Evolutionary conservation across 1,140 invertebrate genomes (phyloP).

Genomic region (Penaeus chinensis): DNA sequence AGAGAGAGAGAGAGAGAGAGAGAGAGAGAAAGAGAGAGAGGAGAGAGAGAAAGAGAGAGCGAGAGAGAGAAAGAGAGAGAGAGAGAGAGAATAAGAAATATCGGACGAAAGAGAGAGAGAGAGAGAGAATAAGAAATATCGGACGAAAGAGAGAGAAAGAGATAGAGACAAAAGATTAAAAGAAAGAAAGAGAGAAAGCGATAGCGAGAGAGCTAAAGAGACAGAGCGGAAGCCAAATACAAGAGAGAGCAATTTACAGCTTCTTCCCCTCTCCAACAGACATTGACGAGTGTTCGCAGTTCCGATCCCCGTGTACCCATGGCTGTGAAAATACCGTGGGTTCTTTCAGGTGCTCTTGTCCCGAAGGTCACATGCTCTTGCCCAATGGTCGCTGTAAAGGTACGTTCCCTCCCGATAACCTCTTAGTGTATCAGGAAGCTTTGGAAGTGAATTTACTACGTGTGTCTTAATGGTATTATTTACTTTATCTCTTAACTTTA

Average conservation of each 20-base stretch:
- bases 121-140: background rate
- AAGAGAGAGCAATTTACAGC: background rate
- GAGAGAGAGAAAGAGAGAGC: too few species aligned
- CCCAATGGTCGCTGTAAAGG: constrained; percentile 60
- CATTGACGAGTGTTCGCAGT: constrained; percentile 95
- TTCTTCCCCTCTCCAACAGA: constrained; percentile 73
- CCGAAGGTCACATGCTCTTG: constrained; percentile 76
- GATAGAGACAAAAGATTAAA: too few species aligned
- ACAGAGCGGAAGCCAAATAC: background rate
- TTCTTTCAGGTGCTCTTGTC: constrained; percentile 87
- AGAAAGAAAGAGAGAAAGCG: too few species aligned
- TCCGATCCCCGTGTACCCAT: constrained; percentile 80
- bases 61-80: too few species aligned
- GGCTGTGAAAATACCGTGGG: constrained; percentile 91
- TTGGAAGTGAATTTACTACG: background rate
- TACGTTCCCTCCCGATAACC: background rate
- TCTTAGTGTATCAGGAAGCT: background rate
- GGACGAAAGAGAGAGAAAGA: background rate
- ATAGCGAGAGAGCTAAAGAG: too few species aligned
- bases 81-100: too few species aligned
- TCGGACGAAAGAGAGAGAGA: too few species aligned
- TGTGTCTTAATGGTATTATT: too few species aligned
- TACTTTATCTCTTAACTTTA: too few species aligned
- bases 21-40: too few species aligned
- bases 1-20: too few species aligned